These are phyloP conservation scores for Chromoteleia sp. DNA, from an alignment of 2,888 invertebrate genomes.

Conservation along the genomic window DNA sequence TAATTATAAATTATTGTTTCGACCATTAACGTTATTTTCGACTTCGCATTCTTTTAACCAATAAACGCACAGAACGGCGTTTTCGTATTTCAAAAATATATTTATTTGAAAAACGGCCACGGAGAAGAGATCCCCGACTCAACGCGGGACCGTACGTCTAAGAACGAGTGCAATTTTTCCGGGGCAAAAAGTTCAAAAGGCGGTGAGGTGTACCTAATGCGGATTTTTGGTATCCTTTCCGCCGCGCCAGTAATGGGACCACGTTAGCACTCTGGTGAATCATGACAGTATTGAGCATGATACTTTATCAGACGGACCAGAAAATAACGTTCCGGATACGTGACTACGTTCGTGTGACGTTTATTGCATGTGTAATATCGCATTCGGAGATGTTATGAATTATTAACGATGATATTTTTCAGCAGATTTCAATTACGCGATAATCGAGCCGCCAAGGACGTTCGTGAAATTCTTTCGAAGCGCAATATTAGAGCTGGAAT, in stretches of 20 bases:
- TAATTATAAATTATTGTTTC: too few species aligned
- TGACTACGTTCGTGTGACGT: slow-evolving; percentile 48
- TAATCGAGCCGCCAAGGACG: neutral
- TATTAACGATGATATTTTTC: slow-evolving; percentile 52
- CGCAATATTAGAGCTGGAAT: too few species aligned
- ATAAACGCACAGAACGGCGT: slow-evolving; percentile 13
- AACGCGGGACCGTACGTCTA: slow-evolving; percentile 5
- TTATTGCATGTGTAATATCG: slow-evolving; percentile 54
- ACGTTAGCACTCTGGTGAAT: slow-evolving; percentile 57
- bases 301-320: slow-evolving; percentile 58
- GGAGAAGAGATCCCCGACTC: neutral
- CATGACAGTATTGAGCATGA: slow-evolving; percentile 54
- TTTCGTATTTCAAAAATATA: slow-evolving; percentile 34
- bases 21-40: too few species aligned
- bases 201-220: slow-evolving; percentile 47
- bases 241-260: slow-evolving; percentile 49
- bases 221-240: slow-evolving; percentile 59
- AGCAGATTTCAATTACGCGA: slow-evolving; percentile 47
- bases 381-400: slow-evolving; percentile 32
- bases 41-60: slow-evolving; percentile 16
- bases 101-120: slow-evolving; percentile 30
- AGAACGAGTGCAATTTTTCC: slow-evolving; percentile 48
- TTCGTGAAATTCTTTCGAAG: neutral
- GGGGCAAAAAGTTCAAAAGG: slow-evolving; percentile 41
- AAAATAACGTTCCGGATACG: slow-evolving; percentile 51